A percentile compares a stretch with the other conserved stretches of the same genome.
phyloP scores from a whole-genome alignment of 2,113 vertebrate species.

The Saccopteryx bilineata region DNA sequence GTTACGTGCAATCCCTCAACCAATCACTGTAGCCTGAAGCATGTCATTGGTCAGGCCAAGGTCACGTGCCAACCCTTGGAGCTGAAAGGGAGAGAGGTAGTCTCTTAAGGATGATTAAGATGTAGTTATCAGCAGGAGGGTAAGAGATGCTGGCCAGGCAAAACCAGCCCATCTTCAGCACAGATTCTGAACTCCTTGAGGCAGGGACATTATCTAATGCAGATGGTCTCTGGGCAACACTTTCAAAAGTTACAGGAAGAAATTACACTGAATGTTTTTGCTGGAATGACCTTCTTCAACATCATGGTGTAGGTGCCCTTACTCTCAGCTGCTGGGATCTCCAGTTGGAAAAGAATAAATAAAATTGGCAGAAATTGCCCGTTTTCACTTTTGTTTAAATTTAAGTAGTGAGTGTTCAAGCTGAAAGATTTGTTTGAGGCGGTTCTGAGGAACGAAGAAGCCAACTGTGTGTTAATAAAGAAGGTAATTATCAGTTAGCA shows the following conservation, averaged over 20 bases:
- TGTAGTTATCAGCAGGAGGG: neutral
- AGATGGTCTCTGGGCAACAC: neutral
- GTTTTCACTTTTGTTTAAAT: constrained; percentile 15
- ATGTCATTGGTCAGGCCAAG: neutral
- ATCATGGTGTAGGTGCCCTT: neutral
- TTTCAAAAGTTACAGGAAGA: neutral
- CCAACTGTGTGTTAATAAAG: neutral
- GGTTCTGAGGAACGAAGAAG: neutral
- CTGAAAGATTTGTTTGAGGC: neutral
- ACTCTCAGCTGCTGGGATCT: neutral
- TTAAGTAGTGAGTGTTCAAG: neutral
- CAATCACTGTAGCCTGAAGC: neutral
- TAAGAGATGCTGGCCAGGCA: neutral
- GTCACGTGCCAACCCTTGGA: neutral
- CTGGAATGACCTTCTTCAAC: neutral
- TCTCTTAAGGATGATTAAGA: neutral
- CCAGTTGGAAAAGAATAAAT: neutral
- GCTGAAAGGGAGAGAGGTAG: neutral
- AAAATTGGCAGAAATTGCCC: neutral
- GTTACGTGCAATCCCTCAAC: neutral
- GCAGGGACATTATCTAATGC: neutral
- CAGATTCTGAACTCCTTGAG: neutral
- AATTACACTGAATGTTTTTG: neutral
- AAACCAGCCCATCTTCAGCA: neutral
- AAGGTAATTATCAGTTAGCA: neutral